Evolutionary conservation across 2,797 vertebrate genomes (phyloP), one percentile per base, ranked within the genome.

Genomic region (Enteromius argenteus): DNA sequence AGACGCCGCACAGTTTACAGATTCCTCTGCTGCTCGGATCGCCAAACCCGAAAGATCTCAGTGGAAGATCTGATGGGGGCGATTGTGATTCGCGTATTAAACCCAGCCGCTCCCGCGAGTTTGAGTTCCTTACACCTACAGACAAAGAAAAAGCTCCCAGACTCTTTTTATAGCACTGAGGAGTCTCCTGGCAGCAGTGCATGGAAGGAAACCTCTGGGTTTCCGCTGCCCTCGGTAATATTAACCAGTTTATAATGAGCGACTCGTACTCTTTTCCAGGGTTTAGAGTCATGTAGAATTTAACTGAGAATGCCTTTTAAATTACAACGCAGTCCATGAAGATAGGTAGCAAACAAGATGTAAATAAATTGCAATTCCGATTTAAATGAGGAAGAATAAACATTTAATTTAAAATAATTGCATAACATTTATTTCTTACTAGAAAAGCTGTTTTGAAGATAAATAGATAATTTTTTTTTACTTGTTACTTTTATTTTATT

Each of bases 11-110:
- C 64, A 71, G 75, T 91, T 89, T 90, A 89, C 87, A 74, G 88
- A 94, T 92, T 93, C 91, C 90, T 92, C 91, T 91, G 89, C 88
- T 90, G 90, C 92, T 91, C 82, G 87, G 84, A 89, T 88, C 79
- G 49, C 91, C 90, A 92, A 87, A 87, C 87, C 85, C 92, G 92
- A 81, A 51, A 46, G 83, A 92, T 90, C 92, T 92, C 91, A 94
- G 92, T 92, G 91, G 90, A 78, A 76, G 37, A 79, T 77, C 27
- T 80, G 62, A 75, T 80, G 78, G 37, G 37, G 32, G 32, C n/a
- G 9, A 46, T 73, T 32, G 42, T 23, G 19, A 56, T 73, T 32
- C 0, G 7, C 21, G 39, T 37, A 84, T 46, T n/a, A 76, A 83
- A 49, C 72, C 68, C n/a, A 85, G 83, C 87, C 66, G 13, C 74